Conservation (phyloP, 37 sponge, comb jelly and placozoan species). For the Amphimedon queenslandica region DNA sequence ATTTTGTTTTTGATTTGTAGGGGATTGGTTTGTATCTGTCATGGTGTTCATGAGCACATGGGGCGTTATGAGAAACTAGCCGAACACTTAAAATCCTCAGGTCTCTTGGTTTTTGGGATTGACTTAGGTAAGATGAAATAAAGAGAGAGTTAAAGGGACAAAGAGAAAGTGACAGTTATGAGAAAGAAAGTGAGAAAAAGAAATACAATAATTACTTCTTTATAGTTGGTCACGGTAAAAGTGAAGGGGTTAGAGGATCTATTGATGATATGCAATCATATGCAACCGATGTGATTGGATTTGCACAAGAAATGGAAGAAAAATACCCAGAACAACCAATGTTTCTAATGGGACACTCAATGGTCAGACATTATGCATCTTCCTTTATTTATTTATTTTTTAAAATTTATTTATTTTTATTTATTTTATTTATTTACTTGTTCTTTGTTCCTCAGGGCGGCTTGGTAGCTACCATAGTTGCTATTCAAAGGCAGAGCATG, state of each 20-base stretch:
- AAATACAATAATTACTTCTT: neutral
- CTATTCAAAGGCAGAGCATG: conserved; percentile 22
- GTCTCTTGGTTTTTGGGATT: conserved; percentile 40
- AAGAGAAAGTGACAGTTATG: neutral
- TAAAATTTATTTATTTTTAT: neutral
- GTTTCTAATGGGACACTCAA: conserved; percentile 74
- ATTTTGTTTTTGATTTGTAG: no score
- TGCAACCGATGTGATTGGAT: conserved; percentile 40
- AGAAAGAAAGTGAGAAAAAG: neutral
- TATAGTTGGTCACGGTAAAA: conserved; percentile 68
- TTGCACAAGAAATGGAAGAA: conserved; percentile 21
- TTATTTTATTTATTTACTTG: neutral
- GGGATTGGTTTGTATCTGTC: conserved; percentile 42
- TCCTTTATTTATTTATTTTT: neutral
- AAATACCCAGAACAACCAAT: conserved; percentile 44
- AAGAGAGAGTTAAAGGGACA: neutral
- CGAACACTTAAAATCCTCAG: conserved; percentile 19
- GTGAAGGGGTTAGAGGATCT: conserved; percentile 58
- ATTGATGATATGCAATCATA: conserved; percentile 37
- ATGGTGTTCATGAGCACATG: conserved; percentile 63
- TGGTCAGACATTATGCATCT: conserved; percentile 32
- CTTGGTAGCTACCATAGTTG: conserved; percentile 25
- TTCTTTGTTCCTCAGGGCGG: conserved; percentile 50
- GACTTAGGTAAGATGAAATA: conserved; percentile 57
- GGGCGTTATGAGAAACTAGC: conserved; percentile 58